These are phyloP conservation scores for Serranus cabrilla DNA, from an alignment of 2,797 vertebrate genomes.

Conservation along the genomic window DNA sequence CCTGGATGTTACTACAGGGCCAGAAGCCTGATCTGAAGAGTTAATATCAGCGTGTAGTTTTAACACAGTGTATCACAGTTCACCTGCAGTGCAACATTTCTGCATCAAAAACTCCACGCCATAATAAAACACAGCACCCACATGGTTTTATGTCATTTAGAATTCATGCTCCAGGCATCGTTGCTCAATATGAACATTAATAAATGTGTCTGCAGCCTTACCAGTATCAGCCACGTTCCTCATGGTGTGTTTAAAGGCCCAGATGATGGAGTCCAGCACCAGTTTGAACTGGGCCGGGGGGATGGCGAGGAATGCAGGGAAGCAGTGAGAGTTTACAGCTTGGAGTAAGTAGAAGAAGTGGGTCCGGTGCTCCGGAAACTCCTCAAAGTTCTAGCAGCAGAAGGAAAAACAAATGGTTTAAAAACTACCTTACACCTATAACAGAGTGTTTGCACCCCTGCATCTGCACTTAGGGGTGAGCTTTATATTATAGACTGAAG, in stretches of 20 bases:
- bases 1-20: neutral
- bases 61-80: neutral
- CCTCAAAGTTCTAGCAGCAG: constrained; percentile 93
- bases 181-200: constrained; percentile 3
- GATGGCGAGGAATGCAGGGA: constrained; percentile 98
- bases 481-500: too few relatives aligned
- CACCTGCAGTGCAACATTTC: constrained; percentile 5
- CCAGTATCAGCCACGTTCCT: constrained; percentile 99
- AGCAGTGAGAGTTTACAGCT: constrained; percentile 99
- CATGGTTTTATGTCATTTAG: neutral
- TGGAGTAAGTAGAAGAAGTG: constrained; percentile 99
- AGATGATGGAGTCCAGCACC: constrained; percentile 99
- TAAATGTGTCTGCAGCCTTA: constrained; percentile 56
- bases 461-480: too few relatives aligned
- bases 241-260: constrained; percentile 99
- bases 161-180: neutral
- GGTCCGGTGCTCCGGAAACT: constrained; percentile 98
- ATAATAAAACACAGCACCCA: neutral
- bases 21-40: neutral
- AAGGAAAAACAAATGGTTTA: neutral
- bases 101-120: neutral
- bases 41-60: neutral
- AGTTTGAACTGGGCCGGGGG: constrained; percentile 98
- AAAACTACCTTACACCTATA: too few relatives aligned
- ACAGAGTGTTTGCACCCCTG: too few relatives aligned